A percentile compares a stretch with the other conserved stretches of the same genome.
These are phyloP conservation scores for Creontiades dilutus DNA, from an alignment of 2,888 invertebrate species.

Conservation along the genomic window DNA sequence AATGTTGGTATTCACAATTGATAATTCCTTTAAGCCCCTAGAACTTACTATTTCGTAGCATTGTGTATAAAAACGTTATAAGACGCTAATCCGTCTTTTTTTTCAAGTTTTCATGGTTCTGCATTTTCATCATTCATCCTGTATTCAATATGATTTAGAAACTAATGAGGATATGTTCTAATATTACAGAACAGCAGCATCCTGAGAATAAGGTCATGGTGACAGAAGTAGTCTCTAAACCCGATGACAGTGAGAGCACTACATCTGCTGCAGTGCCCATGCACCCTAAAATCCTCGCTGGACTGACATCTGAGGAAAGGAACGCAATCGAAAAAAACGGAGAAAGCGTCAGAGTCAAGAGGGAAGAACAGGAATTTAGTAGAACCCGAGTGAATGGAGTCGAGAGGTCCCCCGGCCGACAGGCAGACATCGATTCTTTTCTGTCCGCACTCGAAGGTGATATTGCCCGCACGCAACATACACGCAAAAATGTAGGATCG, in stretches of 20 bases:
- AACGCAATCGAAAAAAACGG: background rate
- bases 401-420: conserved; percentile 42
- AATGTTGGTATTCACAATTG: too few species aligned
- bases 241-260: background rate
- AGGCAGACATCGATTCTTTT: conserved; percentile 66
- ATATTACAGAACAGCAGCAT: background rate
- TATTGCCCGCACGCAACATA: conserved; percentile 45
- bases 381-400: background rate
- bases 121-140: too few species aligned
- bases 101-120: too few species aligned
- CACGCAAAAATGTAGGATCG: conserved; percentile 12
- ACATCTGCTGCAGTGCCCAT: background rate
- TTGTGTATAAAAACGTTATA: too few species aligned
- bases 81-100: too few species aligned
- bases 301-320: conserved; percentile 18
- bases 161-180: background rate
- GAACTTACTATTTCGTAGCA: too few species aligned
- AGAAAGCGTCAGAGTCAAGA: background rate
- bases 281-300: conserved; percentile 51
- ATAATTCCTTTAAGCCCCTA: too few species aligned
- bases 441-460: conserved; percentile 43
- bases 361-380: background rate
- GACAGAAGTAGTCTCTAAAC: background rate
- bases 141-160: too few species aligned
- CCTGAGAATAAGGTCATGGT: background rate